phyloP scores from a whole-genome alignment of 2,113 vertebrate species.

The Mormyrus lacerda region DNA sequence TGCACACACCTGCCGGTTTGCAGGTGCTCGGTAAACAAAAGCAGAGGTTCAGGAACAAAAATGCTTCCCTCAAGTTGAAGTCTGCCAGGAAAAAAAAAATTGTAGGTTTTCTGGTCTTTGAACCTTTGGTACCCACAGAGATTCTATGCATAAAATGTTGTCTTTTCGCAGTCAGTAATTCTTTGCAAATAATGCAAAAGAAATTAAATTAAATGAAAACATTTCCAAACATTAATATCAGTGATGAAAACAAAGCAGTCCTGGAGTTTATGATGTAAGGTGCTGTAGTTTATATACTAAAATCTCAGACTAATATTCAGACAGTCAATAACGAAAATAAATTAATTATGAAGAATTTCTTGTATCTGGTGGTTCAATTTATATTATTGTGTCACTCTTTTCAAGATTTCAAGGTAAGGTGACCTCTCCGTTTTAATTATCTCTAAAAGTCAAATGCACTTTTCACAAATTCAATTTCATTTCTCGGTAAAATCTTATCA shows the following conservation, averaged over 20 bases:
- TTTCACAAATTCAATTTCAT: background rate
- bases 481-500: background rate
- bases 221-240: background rate
- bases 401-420: background rate
- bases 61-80: background rate
- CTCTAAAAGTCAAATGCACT: background rate
- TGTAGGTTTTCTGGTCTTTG: background rate
- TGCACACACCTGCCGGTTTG: conserved; percentile 39
- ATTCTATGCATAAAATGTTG: background rate
- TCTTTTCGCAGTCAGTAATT: background rate
- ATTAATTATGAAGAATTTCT: background rate
- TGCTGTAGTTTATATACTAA: background rate
- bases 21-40: conserved; percentile 59
- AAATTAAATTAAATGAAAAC: no score
- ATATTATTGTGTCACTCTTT: background rate
- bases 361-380: background rate
- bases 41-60: background rate
- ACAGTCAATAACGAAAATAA: background rate
- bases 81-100: background rate
- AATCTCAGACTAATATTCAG: background rate
- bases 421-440: background rate
- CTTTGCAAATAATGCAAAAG: background rate
- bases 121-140: background rate
- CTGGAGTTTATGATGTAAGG: background rate
- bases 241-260: background rate